These are phyloP conservation scores for Himalopsyche anomala DNA, from an alignment of 2,888 invertebrate genomes.

Conservation along the genomic window DNA sequence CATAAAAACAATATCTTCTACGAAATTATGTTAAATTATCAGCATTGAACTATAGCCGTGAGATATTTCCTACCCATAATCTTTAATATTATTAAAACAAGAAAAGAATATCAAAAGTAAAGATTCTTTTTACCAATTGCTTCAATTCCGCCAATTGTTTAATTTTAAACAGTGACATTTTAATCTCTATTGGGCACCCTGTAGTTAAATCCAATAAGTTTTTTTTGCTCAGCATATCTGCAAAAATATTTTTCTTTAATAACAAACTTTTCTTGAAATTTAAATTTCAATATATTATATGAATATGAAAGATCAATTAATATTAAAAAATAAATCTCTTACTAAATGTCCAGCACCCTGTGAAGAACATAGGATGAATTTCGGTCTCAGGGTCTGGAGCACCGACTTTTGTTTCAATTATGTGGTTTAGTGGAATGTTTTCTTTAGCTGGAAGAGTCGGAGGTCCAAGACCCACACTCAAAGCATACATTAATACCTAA, in stretches of 20 bases:
- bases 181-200: not conserved
- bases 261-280: too few species aligned
- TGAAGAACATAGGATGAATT: slow-evolving; percentile 15
- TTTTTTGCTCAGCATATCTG: slow-evolving; percentile 13
- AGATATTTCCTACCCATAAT: too few species aligned
- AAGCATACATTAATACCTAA: not conserved
- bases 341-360: slow-evolving; percentile 23
- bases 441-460: slow-evolving; percentile 9
- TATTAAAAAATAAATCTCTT: not conserved
- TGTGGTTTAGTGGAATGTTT: slow-evolving; percentile 3
- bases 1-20: too few species aligned
- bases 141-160: slow-evolving; percentile 14
- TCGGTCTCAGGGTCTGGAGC: not conserved
- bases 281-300: too few species aligned
- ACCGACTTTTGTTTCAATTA: not conserved
- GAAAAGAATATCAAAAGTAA: too few species aligned
- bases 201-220: not conserved
- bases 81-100: too few species aligned
- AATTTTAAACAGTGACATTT: not conserved
- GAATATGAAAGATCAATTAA: too few species aligned
- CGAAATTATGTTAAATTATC: too few species aligned
- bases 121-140: not conserved
- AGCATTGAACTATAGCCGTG: too few species aligned
- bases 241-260: not conserved
- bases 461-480: slow-evolving; percentile 29